These are phyloP conservation scores for Drosophila orosa DNA, from an alignment of 1,140 invertebrate species.

Conservation along the genomic window DNA sequence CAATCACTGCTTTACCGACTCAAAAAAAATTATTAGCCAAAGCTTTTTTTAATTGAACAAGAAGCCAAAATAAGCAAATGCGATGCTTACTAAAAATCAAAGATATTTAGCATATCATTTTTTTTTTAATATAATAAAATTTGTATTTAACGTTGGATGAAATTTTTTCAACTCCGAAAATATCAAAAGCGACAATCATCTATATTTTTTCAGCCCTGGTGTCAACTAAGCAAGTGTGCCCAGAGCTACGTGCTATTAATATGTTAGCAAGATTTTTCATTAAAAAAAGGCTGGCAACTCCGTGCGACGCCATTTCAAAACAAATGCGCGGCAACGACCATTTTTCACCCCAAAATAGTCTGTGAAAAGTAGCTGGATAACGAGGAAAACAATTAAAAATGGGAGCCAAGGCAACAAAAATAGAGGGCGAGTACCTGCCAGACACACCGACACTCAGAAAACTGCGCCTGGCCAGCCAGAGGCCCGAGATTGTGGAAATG, in stretches of 20 bases:
- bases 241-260: neutral
- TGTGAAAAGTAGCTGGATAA: slow-evolving; percentile 4
- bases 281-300: slow-evolving; percentile 18
- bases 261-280: neutral
- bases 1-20: no score
- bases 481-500: slow-evolving; percentile 26
- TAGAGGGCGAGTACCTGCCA: slow-evolving; percentile 70
- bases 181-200: no score
- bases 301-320: slow-evolving; percentile 55
- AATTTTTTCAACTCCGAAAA: neutral
- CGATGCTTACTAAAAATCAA: no score
- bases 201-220: no score
- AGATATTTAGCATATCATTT: no score
- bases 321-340: slow-evolving; percentile 51
- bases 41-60: no score
- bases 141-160: no score
- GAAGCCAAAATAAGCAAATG: no score
- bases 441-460: slow-evolving; percentile 69
- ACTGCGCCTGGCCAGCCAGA: slow-evolving; percentile 33
- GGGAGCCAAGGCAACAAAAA: slow-evolving; percentile 77
- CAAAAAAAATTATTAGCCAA: no score
- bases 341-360: slow-evolving; percentile 14
- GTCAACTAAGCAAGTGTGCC: no score
- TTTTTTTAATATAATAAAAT: no score
- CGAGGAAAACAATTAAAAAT: slow-evolving; percentile 30